phyloP scores from a whole-genome alignment of 2,888 invertebrate genomes.

The Norana najaformis region DNA sequence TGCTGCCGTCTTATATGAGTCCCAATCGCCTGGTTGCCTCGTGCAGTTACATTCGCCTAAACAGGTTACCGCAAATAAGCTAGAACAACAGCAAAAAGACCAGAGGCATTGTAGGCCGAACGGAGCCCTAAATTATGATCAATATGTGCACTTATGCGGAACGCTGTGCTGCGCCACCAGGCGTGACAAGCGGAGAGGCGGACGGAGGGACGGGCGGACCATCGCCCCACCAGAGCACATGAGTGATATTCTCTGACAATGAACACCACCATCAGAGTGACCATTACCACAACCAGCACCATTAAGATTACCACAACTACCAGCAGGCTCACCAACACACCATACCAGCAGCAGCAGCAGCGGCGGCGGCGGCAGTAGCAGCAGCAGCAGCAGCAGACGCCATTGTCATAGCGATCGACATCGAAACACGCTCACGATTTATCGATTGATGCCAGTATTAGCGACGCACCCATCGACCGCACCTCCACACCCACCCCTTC shows the following conservation, averaged over 20 bases:
- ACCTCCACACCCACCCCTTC: background rate
- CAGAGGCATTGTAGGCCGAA: background rate
- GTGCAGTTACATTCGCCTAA: background rate
- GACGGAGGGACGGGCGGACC: too few species aligned
- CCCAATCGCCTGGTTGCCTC: background rate
- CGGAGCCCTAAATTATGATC: background rate
- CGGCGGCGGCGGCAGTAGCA: background rate
- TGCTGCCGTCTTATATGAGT: background rate
- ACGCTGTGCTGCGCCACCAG: background rate
- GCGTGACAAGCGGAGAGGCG: too few species aligned
- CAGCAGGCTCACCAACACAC: background rate
- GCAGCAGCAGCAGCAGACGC: background rate
- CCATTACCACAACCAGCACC: background rate
- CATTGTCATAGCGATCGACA: conserved; percentile 9
- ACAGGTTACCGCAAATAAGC: background rate
- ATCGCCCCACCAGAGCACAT: too few species aligned
- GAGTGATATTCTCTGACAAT: background rate
- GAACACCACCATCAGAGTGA: background rate
- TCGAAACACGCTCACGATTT: conserved; percentile 15
- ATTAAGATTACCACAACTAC: background rate
- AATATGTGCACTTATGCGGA: background rate
- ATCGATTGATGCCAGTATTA: conserved; percentile 14
- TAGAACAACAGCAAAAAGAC: background rate
- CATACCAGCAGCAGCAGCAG: background rate
- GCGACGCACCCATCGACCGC: conserved; percentile 10